Evolutionary conservation across 2,797 vertebrate genomes (phyloP), one percentile per base, ranked within the genome.

Genomic region (Phrynocephalus vlangalii): DNA sequence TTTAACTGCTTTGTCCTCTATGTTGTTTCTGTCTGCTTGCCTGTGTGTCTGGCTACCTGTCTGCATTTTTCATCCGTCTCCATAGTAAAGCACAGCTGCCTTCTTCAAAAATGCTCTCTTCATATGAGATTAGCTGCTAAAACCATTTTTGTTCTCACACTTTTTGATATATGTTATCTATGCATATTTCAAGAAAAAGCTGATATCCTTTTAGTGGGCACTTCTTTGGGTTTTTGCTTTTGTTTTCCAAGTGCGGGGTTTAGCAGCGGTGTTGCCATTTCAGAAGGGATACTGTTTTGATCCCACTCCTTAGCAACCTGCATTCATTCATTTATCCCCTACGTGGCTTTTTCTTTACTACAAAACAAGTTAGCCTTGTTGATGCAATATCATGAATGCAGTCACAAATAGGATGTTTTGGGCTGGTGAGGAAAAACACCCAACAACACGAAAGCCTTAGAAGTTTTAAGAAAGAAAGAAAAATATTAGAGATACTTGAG

Each of bases 41-140:
- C 93, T 95, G 95, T 96, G 94, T 95, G 93, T 92, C 94, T 93
- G 89, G 92, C 73, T 96, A 95, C 96, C 92, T 94, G 84, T 89
- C 70, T 94, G 94, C 96, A 94, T 93, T 95, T 91, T 94, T 86
- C 96, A 96, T 96, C 91, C 94, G 95, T 97, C 93, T 96, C 91
- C 93, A 95, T 95, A 56, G 13, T 13, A 93, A 95, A 96, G 92
- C 93, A 94, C 95, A 96, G 93, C 89, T 93, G 92, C 91, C 92
- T 95, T 93, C 92, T 94, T 92, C 93, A 91, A 91, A 94, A 94
- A 89, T 85, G 91, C 89, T 80, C 94, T 92, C 67, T 60, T 88
- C 85, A 93, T 95, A 96, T 94, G 93, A 93, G 91, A 50, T 86
- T 91, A 92, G 89, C 93, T 87, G 78, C 67, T 91, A 82, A 94